Conservation (phyloP, 2,797 vertebrate species). For the Gastrophryne carolinensis region DNA sequence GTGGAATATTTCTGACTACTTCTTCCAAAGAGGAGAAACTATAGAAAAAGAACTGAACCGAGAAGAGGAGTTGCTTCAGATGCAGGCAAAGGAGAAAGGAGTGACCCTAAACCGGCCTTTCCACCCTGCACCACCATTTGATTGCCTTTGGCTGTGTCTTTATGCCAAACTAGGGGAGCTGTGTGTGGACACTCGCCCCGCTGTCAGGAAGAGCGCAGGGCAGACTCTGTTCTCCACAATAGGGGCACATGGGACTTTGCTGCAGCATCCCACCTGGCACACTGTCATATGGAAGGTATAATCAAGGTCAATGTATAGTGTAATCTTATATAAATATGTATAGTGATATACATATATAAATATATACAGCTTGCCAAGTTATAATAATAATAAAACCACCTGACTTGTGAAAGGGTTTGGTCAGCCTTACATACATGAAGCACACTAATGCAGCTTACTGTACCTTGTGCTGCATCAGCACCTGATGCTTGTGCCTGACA, state of each 20-base stretch:
- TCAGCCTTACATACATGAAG: too few relatives aligned
- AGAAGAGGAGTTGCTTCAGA: conserved; percentile 85
- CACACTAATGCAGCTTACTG: too few relatives aligned
- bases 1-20: conserved; percentile 99
- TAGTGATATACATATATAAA: too few relatives aligned
- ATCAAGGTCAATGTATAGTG: too few relatives aligned
- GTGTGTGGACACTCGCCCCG: conserved; percentile 92
- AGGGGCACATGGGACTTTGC: conserved; percentile 90
- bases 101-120: conserved; percentile 88
- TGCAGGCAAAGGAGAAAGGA: conserved; percentile 90
- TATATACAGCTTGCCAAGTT: too few relatives aligned
- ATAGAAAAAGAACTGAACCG: conserved; percentile 91
- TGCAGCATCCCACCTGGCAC: conserved; percentile 95
- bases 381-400: too few relatives aligned
- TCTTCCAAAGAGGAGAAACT: conserved; percentile 94
- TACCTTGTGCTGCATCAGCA: too few relatives aligned
- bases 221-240: conserved; percentile 97
- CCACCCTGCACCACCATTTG: conserved; percentile 93
- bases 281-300: conserved; percentile 99
- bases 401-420: too few relatives aligned
- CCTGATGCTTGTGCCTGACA: too few relatives aligned
- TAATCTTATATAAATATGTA: too few relatives aligned
- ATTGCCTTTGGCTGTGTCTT: conserved; percentile 95
- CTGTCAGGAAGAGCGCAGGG: conserved; percentile 93
- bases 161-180: conserved; percentile 94